phyloP scores from a whole-genome alignment of 2,888 invertebrate species.

The Drepana falcataria region DNA sequence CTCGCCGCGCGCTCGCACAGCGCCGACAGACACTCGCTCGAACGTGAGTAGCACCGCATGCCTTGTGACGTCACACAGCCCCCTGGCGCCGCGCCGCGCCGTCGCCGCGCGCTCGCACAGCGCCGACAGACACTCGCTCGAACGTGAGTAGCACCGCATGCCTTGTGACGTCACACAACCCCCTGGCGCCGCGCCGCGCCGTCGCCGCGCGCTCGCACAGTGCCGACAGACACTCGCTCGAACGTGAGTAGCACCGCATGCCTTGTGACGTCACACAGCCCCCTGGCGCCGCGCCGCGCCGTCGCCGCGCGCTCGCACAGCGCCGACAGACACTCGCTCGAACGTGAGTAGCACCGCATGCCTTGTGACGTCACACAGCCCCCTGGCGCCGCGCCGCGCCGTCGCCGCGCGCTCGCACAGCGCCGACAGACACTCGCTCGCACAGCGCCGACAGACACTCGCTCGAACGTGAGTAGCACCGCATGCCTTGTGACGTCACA shows the following conservation, averaged over 20 bases:
- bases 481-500: no score
- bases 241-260: conserved; percentile 53
- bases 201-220: conserved; percentile 79
- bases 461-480: conserved; percentile 59
- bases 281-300: conserved; percentile 39
- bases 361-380: conserved; percentile 34
- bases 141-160: conserved; percentile 53
- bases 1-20: no score
- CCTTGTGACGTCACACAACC: conserved; percentile 34
- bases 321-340: conserved; percentile 76
- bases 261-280: conserved; percentile 34
- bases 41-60: no score
- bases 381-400: conserved; percentile 39
- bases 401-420: conserved; percentile 79
- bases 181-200: conserved; percentile 39
- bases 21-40: no score
- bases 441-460: no score
- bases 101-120: conserved; percentile 79
- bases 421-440: conserved; percentile 80
- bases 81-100: conserved; percentile 39
- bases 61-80: no score
- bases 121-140: conserved; percentile 76
- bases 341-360: conserved; percentile 53
- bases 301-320: conserved; percentile 79
- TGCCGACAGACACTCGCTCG: conserved; percentile 76